Conservation (phyloP, 2,888 invertebrate genomes). For the Patella pellucida region DNA sequence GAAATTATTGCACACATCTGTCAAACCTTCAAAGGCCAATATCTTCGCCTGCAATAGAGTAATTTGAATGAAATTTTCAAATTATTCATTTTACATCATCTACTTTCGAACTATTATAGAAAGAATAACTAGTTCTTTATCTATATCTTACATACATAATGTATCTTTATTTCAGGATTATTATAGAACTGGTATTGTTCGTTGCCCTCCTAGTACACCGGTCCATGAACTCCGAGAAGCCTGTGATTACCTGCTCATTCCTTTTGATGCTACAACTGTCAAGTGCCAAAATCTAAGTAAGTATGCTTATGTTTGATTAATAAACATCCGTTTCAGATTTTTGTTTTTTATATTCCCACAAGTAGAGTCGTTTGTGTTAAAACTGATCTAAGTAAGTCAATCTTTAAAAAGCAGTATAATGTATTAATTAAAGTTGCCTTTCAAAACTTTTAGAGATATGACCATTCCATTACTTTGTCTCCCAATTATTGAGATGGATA, state of each 20-base stretch:
- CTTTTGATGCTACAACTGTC: conserved; percentile 89
- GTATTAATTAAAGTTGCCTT: neutral
- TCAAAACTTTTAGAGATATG: no score
- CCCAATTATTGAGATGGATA: no score
- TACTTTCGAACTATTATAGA: no score
- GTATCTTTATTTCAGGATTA: conserved; percentile 86
- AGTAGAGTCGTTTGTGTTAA: neutral
- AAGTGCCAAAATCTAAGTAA: conserved; percentile 95
- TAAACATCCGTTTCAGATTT: neutral
- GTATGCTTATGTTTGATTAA: conserved; percentile 57
- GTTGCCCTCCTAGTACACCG: conserved; percentile 95
- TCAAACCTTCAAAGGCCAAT: no score
- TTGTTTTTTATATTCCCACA: neutral
- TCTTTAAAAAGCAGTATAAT: neutral
- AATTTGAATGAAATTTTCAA: no score
- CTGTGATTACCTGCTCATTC: conserved; percentile 97
- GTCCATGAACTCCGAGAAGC: conserved; percentile 98
- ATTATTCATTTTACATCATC: no score
- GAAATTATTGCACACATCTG: no score
- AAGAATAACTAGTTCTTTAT: no score
- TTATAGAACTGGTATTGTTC: conserved; percentile 90
- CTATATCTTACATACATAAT: no score
- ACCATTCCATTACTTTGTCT: no score
- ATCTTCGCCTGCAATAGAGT: no score
- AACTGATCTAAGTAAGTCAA: neutral